A percentile compares a stretch with the other conserved stretches of the same genome.
Conservation (phyloP, 2,888 invertebrate genomes). For the Laothoe populi region DNA sequence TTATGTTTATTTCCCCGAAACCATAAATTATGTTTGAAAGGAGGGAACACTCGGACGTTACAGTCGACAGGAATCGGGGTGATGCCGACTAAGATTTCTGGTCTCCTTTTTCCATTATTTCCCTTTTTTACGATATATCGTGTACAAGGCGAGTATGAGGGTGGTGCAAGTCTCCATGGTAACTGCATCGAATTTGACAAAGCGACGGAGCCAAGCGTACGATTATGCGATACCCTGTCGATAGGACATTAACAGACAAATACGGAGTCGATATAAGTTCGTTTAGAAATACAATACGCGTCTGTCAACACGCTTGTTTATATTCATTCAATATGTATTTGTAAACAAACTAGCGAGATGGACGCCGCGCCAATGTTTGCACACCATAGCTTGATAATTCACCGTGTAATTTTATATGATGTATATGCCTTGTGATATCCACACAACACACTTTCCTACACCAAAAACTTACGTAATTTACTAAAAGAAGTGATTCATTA, state of each 20-base stretch:
- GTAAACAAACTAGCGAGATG: constrained; percentile 77
- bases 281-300: constrained; percentile 77
- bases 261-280: constrained; percentile 53
- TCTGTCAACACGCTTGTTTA: constrained; percentile 74
- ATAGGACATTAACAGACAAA: constrained; percentile 53
- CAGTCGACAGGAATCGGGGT: constrained; percentile 81
- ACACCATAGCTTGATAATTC: constrained; percentile 54
- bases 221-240: constrained; percentile 38
- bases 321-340: constrained; percentile 82
- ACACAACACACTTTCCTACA: neutral
- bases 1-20: constrained; percentile 86
- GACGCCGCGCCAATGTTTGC: constrained; percentile 72
- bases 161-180: constrained; percentile 76
- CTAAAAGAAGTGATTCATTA: no score
- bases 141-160: constrained; percentile 67
- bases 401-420: constrained; percentile 69
- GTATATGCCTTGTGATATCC: constrained; percentile 41
- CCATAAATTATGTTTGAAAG: constrained; percentile 86
- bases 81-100: constrained; percentile 76
- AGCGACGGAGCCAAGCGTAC: constrained; percentile 47
- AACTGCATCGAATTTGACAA: constrained; percentile 77
- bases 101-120: constrained; percentile 61
- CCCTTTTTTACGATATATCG: constrained; percentile 78
- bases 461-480: no score
- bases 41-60: constrained; percentile 84